Evolutionary conservation across 1,140 invertebrate species (phyloP).

Genomic region (Drosophila miranda): DNA sequence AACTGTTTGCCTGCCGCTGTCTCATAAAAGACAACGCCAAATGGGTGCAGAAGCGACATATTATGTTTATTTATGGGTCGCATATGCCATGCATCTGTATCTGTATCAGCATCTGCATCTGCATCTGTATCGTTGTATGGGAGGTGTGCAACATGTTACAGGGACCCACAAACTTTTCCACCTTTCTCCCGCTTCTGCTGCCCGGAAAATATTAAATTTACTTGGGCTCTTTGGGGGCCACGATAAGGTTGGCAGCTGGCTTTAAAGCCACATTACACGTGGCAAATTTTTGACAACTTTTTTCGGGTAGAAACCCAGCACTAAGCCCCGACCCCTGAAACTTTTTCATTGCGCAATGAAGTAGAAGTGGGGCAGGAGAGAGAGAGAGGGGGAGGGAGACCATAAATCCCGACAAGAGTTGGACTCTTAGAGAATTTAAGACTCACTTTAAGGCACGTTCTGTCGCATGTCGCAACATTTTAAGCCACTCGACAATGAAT

Average conservation of each 20-base stretch:
- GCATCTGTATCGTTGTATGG: not conserved
- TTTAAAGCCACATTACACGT: slow-evolving; percentile 41
- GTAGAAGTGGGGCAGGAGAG: slow-evolving; percentile 3
- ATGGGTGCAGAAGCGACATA: slow-evolving; percentile 58
- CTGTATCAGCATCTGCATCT: slow-evolving; percentile 34
- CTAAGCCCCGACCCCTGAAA: slow-evolving; percentile 1
- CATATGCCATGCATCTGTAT: slow-evolving; percentile 45
- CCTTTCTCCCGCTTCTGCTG: no score
- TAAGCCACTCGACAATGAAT: slow-evolving; percentile 35
- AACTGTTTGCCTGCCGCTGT: not conserved
- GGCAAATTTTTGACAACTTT: slow-evolving; percentile 9
- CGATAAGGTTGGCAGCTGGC: slow-evolving; percentile 6
- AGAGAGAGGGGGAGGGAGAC: not conserved
- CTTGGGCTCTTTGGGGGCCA: slow-evolving; percentile 20
- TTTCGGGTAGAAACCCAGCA: no score
- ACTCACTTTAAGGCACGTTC: slow-evolving; percentile 36
- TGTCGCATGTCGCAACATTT: no score
- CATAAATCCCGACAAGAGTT: slow-evolving; percentile 10
- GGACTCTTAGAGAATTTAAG: slow-evolving; percentile 2
- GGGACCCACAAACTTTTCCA: slow-evolving; percentile 9
- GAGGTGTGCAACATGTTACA: slow-evolving; percentile 48
- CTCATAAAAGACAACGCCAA: slow-evolving; percentile 32
- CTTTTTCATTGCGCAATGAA: slow-evolving; percentile 9
- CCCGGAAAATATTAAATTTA: slow-evolving; percentile 44
- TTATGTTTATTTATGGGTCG: slow-evolving; percentile 70